Percentiles rank a stretch among this genome's conserved stretches.
These are phyloP conservation scores for Chelon auratus DNA, from an alignment of 2,797 vertebrate genomes.

Conservation along the genomic window DNA sequence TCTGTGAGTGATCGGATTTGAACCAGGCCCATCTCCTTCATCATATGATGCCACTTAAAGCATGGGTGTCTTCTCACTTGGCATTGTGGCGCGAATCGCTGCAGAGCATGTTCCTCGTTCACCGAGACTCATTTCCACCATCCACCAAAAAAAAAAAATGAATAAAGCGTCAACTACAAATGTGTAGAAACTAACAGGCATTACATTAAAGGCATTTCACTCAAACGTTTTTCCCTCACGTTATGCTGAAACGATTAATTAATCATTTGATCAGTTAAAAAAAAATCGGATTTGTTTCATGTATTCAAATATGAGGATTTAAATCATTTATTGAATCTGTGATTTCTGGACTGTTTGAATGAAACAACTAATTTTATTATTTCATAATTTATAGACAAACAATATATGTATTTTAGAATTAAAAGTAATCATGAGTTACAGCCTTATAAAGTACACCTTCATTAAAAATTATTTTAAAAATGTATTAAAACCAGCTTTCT, in stretches of 20 bases:
- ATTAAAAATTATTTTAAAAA: not conserved
- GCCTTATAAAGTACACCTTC: not conserved
- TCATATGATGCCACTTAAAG: constrained; percentile 62
- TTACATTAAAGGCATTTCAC: constrained; percentile 79
- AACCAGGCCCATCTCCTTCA: constrained; percentile 49
- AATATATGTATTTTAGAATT: not conserved
- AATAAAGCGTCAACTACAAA: constrained; percentile 11
- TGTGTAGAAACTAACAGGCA: constrained; percentile 40
- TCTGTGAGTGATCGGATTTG: constrained; percentile 31
- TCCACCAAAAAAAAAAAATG: constrained; percentile 32
- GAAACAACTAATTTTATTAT: not conserved
- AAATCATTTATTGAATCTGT: too few relatives aligned
- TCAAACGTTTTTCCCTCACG: not conserved
- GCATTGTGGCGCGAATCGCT: constrained; percentile 48
- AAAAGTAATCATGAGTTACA: not conserved
- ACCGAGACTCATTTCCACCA: constrained; percentile 68
- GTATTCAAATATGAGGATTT: not conserved
- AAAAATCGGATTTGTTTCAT: not conserved
- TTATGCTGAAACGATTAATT: not conserved
- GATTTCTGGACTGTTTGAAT: not conserved
- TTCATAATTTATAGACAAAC: not conserved
- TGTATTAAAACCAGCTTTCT: not conserved
- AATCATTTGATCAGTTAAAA: too few relatives aligned
- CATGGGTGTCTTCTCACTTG: constrained; percentile 72
- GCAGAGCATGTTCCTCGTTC: constrained; percentile 69